phyloP scores from a whole-genome alignment of 2,888 invertebrate genomes.

The Volucella inflata region DNA sequence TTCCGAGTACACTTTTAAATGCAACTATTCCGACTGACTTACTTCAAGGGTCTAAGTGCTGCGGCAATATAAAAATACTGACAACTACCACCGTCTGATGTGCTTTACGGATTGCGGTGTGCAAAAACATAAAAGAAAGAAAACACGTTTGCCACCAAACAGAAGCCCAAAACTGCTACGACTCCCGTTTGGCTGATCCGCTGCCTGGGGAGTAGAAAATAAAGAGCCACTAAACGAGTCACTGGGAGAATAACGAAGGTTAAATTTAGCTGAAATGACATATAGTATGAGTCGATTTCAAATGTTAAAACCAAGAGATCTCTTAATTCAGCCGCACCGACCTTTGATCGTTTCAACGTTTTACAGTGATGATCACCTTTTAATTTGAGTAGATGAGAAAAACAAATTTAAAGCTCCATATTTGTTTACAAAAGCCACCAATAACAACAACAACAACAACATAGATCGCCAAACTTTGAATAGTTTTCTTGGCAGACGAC shows the following conservation, averaged over 20 bases:
- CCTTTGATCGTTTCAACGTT: neutral
- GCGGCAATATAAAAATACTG: conserved; percentile 5
- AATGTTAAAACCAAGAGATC: conserved; percentile 5
- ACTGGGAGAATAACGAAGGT: conserved; percentile 37
- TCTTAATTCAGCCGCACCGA: neutral
- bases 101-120: conserved; percentile 15
- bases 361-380: conserved; percentile 9
- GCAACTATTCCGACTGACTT: conserved; percentile 33
- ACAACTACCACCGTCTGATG: neutral
- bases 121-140: conserved; percentile 17
- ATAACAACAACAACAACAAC: too few species aligned
- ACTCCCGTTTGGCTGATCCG: conserved; percentile 23
- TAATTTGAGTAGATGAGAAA: too few species aligned
- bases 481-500: too few species aligned
- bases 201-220: conserved; percentile 27
- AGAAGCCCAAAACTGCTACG: conserved; percentile 35
- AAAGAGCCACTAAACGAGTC: conserved; percentile 59
- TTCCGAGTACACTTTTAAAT: neutral
- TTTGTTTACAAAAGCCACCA: too few species aligned
- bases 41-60: conserved; percentile 35
- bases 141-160: conserved; percentile 42
- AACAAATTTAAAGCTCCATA: too few species aligned
- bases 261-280: conserved; percentile 26
- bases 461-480: too few species aligned
- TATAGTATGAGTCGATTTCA: neutral